Conservation (phyloP, 2,888 invertebrate species). For the Apantesis nais region DNA sequence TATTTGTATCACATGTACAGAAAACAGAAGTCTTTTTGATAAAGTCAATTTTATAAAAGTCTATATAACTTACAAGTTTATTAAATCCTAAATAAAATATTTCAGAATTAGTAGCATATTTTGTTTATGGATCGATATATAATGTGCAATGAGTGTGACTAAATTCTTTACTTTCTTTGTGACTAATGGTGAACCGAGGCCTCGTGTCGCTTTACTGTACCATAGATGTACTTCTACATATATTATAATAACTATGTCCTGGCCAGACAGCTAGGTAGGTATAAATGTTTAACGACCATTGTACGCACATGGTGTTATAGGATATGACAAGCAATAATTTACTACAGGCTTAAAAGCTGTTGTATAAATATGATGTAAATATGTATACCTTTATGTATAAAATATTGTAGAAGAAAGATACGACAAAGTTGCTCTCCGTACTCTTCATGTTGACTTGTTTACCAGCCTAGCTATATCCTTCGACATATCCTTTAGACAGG, state of each 20-base stretch:
- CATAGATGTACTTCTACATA: background rate
- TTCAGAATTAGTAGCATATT: background rate
- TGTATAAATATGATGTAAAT: constrained; percentile 15
- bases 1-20: background rate
- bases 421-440: background rate
- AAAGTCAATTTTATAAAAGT: background rate
- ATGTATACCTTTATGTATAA: too few relatives aligned
- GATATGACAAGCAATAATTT: constrained; percentile 48
- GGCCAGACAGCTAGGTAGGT: background rate
- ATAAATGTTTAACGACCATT: constrained; percentile 10
- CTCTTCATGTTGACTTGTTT: background rate
- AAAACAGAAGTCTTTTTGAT: background rate
- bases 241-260: background rate
- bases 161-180: background rate
- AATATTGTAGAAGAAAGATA: background rate
- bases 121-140: background rate
- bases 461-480: background rate
- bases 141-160: background rate
- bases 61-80: background rate
- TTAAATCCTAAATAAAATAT: background rate
- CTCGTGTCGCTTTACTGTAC: background rate
- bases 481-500: background rate
- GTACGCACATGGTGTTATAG: constrained; percentile 28
- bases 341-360: constrained; percentile 35
- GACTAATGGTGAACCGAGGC: background rate